Base-by-base conservation (phyloP, 2,888 invertebrate genomes). In the Acanthococcus lagerstroemiae region DNA sequence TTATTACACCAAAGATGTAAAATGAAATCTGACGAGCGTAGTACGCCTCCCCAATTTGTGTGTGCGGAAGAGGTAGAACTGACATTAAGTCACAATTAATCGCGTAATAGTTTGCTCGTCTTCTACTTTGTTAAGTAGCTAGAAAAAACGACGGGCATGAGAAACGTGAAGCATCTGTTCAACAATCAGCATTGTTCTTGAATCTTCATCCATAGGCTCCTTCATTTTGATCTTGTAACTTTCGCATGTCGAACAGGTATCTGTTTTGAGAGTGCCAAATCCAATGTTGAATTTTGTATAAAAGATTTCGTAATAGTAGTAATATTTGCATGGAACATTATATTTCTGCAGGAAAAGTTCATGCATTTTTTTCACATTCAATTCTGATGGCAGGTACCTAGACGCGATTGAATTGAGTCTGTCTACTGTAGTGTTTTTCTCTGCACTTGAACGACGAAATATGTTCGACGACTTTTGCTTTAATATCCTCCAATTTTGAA, bases 1-100 rank as follows among this genome's bases (percentile, higher is more conserved):
- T 58, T 15, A 44, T 21, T 44, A 58, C 17, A 26, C 37, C 58
- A 58, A 44, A 58, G 15, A 21, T 54, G n/a, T 54, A 54, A 19
- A 21, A 22, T 22, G 21, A 54, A 54, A 54, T 54, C n/a, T 54
- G 24, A 7, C 54, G 19, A 19, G 24, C 12, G 22, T 54, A 54
- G 54, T 21, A 54, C 7, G 54, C 54, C 24, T 19, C 22, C 7
- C 54, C 54, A 54, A 54, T 54, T 4, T 7, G 9, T 5, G 54
- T 54, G 6, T 22, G 12, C 12, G 54, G 54, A 6, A 54, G n/a
- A 21, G 54, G 54, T 22, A 21, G 54, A 22, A 21, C 22, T 22
- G 12, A 22, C 54, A 54, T 54, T 9, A 54, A n/a, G 19, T 54
- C 54, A 22, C 12, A 54, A 22, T 54, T 54, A 7, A 54, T 22